These are phyloP conservation scores for Trichopoda pennipes DNA, from an alignment of 2,888 invertebrate genomes.

Conservation along the genomic window DNA sequence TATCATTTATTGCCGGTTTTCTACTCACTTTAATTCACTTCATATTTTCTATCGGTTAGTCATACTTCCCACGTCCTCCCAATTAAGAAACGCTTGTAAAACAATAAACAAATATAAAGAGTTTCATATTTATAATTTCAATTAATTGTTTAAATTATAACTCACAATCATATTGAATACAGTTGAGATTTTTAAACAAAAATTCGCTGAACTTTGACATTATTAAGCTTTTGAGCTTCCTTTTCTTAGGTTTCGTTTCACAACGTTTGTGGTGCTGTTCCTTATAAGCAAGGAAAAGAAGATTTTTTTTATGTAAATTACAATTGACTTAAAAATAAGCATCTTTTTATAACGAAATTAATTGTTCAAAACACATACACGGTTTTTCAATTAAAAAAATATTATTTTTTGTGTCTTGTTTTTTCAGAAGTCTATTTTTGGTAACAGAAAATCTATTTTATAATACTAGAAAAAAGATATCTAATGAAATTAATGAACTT, in stretches of 20 bases:
- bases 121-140: background rate
- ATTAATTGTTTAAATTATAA: slow-evolving; percentile 38
- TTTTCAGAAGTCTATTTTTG: too few species aligned
- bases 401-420: background rate
- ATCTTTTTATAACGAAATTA: background rate
- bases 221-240: background rate
- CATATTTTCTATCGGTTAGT: background rate
- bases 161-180: background rate
- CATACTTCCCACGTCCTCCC: slow-evolving; percentile 31
- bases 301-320: background rate
- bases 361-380: background rate
- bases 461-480: too few species aligned
- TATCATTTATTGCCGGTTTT: too few species aligned
- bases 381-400: background rate
- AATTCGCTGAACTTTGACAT: slow-evolving; percentile 49
- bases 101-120: slow-evolving; percentile 39
- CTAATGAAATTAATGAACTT: too few species aligned
- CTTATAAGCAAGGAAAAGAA: too few species aligned
- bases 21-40: too few species aligned
- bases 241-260: background rate
- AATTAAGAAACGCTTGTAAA: slow-evolving; percentile 15
- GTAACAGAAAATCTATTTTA: too few species aligned
- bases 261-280: background rate
- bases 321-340: background rate
- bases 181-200: slow-evolving; percentile 54